A percentile compares a stretch with the other conserved stretches of the same genome.
Evolutionary conservation across 2,888 invertebrate genomes (phyloP).

Genomic region (Euproctis similis): DNA sequence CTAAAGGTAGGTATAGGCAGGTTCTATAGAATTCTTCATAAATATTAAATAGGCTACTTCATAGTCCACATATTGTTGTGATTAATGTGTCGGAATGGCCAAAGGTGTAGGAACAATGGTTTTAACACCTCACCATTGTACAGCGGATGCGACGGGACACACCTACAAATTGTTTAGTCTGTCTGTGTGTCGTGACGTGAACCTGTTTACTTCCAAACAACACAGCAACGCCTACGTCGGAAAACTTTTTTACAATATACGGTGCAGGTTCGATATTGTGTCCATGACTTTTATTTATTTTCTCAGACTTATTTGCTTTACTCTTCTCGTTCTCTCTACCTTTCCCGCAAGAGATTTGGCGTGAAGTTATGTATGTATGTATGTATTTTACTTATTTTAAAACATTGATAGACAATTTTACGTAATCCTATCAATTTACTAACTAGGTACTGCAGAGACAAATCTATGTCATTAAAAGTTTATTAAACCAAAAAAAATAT

Average conservation of each 20-base stretch:
- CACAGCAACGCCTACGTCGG: slow-evolving; percentile 50
- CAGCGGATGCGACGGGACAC: slow-evolving; percentile 53
- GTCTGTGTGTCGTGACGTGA: too few relatives aligned
- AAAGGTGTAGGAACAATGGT: slow-evolving; percentile 49
- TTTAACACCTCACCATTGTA: slow-evolving; percentile 53
- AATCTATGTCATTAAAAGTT: too few relatives aligned
- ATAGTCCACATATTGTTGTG: slow-evolving; percentile 16
- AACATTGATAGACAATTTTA: too few relatives aligned
- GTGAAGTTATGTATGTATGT: too few relatives aligned
- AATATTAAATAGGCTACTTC: slow-evolving; percentile 7
- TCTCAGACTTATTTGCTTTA: too few relatives aligned
- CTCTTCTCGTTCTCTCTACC: background rate
- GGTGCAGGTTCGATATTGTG: slow-evolving; percentile 29
- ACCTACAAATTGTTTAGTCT: slow-evolving; percentile 47
- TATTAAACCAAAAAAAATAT: too few relatives aligned
- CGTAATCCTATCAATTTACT: too few relatives aligned
- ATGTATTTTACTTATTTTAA: too few relatives aligned
- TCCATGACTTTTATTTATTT: slow-evolving; percentile 8
- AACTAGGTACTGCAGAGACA: too few relatives aligned
- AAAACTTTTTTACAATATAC: slow-evolving; percentile 56
- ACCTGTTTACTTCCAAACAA: slow-evolving; percentile 35
- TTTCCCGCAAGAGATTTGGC: too few relatives aligned
- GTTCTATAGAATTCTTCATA: slow-evolving; percentile 4
- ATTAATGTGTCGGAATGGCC: slow-evolving; percentile 29
- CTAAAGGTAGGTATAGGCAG: too few relatives aligned